These are phyloP conservation scores for Ictidomys tridecemlineatus DNA, from an alignment of 2,113 vertebrate genomes.

Conservation along the genomic window DNA sequence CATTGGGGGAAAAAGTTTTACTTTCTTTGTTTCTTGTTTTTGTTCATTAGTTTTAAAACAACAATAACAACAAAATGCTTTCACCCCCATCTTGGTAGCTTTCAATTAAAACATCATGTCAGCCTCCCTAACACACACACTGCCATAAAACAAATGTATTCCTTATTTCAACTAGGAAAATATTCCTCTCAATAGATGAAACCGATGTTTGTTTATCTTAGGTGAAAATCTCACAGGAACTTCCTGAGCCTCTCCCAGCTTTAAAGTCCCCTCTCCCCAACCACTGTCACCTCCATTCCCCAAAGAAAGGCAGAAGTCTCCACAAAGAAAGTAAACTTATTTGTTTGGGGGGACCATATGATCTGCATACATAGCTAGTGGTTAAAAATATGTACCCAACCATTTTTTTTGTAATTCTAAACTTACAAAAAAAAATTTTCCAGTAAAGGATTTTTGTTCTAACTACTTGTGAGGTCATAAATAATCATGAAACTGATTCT, in stretches of 20 bases:
- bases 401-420: conserved; percentile 49
- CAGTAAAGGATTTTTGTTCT: conserved; percentile 53
- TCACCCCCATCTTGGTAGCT: conserved; percentile 20
- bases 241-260: conserved; percentile 16
- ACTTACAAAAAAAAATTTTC: not conserved
- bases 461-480: conserved; percentile 40
- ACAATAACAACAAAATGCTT: not conserved
- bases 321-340: not conserved
- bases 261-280: not conserved
- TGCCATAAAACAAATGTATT: not conserved
- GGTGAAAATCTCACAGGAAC: conserved; percentile 17
- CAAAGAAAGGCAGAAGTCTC: conserved; percentile 13
- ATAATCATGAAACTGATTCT: conserved; percentile 68
- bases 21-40: not conserved
- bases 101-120: conserved; percentile 32
- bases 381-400: not conserved
- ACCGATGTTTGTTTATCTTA: conserved; percentile 8
- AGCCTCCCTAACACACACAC: not conserved
- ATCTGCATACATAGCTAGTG: conserved; percentile 51
- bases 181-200: conserved; percentile 10
- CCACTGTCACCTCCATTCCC: not conserved
- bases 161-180: not conserved
- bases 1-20: not conserved
- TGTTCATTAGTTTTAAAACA: conserved; percentile 54
- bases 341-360: conserved; percentile 55